Evolutionary conservation across 2,797 vertebrate species (phyloP).

Genomic region (Fundulus diaphanus): DNA sequence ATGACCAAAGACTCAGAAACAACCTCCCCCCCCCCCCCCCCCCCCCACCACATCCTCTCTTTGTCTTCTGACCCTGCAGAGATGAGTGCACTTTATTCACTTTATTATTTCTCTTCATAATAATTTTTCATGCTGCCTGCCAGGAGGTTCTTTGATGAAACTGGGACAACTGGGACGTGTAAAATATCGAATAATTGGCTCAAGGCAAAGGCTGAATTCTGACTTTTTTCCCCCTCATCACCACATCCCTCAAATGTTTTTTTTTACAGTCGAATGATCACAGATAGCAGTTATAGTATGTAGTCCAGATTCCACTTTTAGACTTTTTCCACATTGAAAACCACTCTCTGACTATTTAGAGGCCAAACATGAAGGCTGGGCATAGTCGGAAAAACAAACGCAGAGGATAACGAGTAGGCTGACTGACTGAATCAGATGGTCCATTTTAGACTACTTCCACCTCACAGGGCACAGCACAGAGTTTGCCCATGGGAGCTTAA

Average conservation of each 20-base stretch:
- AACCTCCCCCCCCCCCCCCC: not conserved
- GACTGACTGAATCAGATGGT: constrained; percentile 45
- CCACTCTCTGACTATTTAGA: constrained; percentile 13
- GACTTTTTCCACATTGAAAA: constrained; percentile 22
- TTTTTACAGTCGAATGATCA: constrained; percentile 4
- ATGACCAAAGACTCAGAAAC: constrained; percentile 46
- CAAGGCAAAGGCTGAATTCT: constrained; percentile 48
- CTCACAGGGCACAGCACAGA: constrained; percentile 21
- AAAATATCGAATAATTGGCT: constrained; percentile 61
- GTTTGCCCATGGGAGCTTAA: constrained; percentile 14
- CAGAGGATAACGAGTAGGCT: constrained; percentile 39
- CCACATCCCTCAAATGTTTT: constrained; percentile 1
- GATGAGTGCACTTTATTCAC: constrained; percentile 53
- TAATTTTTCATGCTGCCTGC: constrained; percentile 50
- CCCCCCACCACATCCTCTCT: constrained; percentile 3
- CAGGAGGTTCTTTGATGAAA: constrained; percentile 54
- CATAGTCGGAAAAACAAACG: constrained; percentile 23
- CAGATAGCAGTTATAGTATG: constrained; percentile 11
- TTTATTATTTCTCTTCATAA: constrained; percentile 38
- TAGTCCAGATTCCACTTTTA: constrained; percentile 20
- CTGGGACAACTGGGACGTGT: constrained; percentile 59
- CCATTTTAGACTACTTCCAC: constrained; percentile 19
- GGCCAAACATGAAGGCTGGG: constrained; percentile 32
- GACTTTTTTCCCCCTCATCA: not conserved
- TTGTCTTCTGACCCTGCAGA: constrained; percentile 46